Conservation (phyloP, 2,888 invertebrate species). For the Ecliptopera silaceata region DNA sequence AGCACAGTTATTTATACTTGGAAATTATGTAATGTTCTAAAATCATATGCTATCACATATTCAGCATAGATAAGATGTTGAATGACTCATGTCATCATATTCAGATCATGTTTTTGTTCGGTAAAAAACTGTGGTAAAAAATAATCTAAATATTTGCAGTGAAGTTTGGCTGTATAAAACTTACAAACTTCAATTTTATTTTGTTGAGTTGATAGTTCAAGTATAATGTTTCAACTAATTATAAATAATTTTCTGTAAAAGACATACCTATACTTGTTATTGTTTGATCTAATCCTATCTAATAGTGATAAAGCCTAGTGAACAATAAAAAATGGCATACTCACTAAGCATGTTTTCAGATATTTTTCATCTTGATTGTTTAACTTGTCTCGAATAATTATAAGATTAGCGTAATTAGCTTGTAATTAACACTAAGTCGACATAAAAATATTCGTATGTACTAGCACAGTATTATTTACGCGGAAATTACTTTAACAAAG, state of each 20-base stretch:
- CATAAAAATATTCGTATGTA: constrained; percentile 10
- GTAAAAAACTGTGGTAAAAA: not conserved
- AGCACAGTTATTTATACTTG: not conserved
- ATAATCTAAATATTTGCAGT: not conserved
- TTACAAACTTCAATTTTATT: too few relatives aligned
- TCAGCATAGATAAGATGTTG: not conserved
- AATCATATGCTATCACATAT: not conserved
- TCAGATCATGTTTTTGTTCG: not conserved
- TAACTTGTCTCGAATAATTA: constrained; percentile 13
- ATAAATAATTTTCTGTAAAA: too few relatives aligned
- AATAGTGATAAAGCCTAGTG: too few relatives aligned
- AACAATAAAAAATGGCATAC: constrained; percentile 21
- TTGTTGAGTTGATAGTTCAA: too few relatives aligned
- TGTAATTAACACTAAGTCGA: constrained; percentile 16
- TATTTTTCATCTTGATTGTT: constrained; percentile 13
- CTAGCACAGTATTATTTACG: constrained; percentile 23
- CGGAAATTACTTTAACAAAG: constrained; percentile 12
- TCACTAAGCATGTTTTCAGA: constrained; percentile 13
- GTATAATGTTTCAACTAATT: too few relatives aligned
- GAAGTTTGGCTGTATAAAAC: not conserved
- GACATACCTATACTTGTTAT: not conserved
- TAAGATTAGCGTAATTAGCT: constrained; percentile 18
- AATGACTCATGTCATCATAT: not conserved
- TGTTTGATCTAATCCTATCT: too few relatives aligned
- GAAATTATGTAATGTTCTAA: not conserved